These are phyloP conservation scores for Hypanus sabinus DNA, from an alignment of 2,113 vertebrate species.

Conservation along the genomic window DNA sequence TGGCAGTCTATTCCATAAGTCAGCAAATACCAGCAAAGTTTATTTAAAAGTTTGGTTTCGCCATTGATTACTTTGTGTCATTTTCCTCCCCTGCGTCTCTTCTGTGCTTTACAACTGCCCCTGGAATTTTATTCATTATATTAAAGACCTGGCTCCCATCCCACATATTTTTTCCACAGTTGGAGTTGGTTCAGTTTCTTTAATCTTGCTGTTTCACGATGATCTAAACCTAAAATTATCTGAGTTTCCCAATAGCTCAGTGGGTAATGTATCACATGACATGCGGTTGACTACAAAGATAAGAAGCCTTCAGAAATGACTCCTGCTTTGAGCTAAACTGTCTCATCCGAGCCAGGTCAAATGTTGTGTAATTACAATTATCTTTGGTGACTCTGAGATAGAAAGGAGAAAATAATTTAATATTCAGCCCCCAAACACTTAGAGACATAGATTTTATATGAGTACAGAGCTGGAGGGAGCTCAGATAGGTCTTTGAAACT, in stretches of 20 bases:
- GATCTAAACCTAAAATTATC: background rate
- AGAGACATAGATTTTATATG: background rate
- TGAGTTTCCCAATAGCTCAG: background rate
- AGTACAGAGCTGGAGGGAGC: too few relatives aligned
- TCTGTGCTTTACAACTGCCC: background rate
- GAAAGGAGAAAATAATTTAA: background rate
- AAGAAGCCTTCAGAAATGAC: slow-evolving; percentile 4
- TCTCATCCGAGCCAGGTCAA: background rate
- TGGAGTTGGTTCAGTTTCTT: background rate
- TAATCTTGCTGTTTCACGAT: background rate
- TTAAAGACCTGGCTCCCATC: background rate
- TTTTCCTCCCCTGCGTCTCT: background rate
- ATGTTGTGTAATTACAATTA: background rate
- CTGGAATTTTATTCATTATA: background rate
- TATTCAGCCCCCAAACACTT: too few relatives aligned
- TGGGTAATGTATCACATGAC: background rate
- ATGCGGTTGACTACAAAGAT: background rate
- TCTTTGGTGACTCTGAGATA: background rate
- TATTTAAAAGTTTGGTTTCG: background rate
- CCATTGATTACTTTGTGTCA: background rate
- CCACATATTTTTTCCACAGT: background rate
- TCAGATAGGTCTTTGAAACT: background rate
- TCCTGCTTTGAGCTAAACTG: background rate
- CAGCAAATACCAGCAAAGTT: background rate
- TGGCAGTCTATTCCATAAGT: slow-evolving; percentile 18